phyloP scores from a whole-genome alignment of 1,140 invertebrate species.

The Meloidogyne hapla region DNA sequence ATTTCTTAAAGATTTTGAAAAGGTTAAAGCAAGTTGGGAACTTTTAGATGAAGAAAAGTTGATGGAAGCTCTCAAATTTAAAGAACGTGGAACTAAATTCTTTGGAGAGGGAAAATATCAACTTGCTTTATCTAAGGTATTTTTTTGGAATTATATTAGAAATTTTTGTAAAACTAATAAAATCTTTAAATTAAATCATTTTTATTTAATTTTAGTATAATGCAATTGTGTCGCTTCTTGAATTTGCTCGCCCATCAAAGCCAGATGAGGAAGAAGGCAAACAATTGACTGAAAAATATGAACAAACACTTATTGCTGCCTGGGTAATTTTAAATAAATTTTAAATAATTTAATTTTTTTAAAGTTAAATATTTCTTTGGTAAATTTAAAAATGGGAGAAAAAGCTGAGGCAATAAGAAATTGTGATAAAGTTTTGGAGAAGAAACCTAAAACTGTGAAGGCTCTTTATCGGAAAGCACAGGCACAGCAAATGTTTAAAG shows the following conservation, averaged over 20 bases:
- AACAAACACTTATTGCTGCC: conserved; percentile 35
- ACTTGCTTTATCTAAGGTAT: conserved; percentile 75
- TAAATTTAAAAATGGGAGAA: conserved; percentile 78
- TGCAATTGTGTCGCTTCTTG: conserved; percentile 71
- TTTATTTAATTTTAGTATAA: conserved; percentile 70
- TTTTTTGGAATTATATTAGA: not conserved
- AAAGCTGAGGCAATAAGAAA: conserved; percentile 73
- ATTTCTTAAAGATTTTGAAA: conserved; percentile 75
- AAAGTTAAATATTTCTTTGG: conserved; percentile 71
- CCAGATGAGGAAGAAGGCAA: conserved; percentile 9
- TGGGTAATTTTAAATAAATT: conserved; percentile 11
- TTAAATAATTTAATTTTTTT: conserved; percentile 14
- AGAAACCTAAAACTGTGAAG: conserved; percentile 81
- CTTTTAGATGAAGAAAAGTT: conserved; percentile 78
- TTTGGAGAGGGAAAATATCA: conserved; percentile 78
- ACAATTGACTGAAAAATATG: conserved; percentile 24
- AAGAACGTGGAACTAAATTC: conserved; percentile 83
- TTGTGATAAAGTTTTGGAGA: conserved; percentile 73
- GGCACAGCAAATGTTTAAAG: conserved; percentile 14
- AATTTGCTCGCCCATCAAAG: conserved; percentile 65
- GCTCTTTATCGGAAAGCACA: conserved; percentile 80
- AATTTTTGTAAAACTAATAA: too few species aligned
- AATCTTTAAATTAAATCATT: too few species aligned
- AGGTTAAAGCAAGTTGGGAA: conserved; percentile 78
- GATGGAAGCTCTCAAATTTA: conserved; percentile 77